Percentiles rank a stretch among this genome's conserved stretches.
Conservation (phyloP, 1,140 invertebrate genomes). For the Bombus picipes region DNA sequence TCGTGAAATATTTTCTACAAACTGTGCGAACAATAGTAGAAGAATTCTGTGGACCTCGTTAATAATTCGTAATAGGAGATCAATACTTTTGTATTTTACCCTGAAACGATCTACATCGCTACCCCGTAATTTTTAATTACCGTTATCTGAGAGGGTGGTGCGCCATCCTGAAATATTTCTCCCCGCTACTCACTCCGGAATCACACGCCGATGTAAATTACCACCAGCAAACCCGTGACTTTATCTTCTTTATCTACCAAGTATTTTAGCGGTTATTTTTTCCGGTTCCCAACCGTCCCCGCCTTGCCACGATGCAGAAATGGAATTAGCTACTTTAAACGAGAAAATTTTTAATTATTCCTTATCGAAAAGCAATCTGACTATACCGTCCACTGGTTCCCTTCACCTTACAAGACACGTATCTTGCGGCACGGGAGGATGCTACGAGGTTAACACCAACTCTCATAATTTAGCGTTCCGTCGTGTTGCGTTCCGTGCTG, state of each 20-base stretch:
- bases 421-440: slow-evolving; percentile 62
- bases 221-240: slow-evolving; percentile 70
- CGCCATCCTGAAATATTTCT: slow-evolving; percentile 77
- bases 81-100: slow-evolving; percentile 55
- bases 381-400: slow-evolving; percentile 48
- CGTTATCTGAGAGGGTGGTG: slow-evolving; percentile 76
- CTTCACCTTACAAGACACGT: slow-evolving; percentile 10
- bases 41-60: neutral
- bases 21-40: no score
- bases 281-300: slow-evolving; percentile 72
- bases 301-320: slow-evolving; percentile 65
- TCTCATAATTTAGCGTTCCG: slow-evolving; percentile 73
- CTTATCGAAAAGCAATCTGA: slow-evolving; percentile 83
- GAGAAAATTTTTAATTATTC: slow-evolving; percentile 84
- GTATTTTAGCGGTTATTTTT: slow-evolving; percentile 82
- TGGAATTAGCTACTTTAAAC: slow-evolving; percentile 82
- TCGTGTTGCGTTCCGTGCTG: slow-evolving; percentile 64
- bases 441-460: slow-evolving; percentile 69
- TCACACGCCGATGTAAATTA: slow-evolving; percentile 82
- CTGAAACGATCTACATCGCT: neutral
- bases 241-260: slow-evolving; percentile 83
- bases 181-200: slow-evolving; percentile 77
- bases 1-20: no score
- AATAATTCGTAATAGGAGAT: neutral
- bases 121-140: slow-evolving; percentile 81